Evolutionary conservation across 1,140 invertebrate genomes (phyloP).

Genomic region (Aphis craccivora): DNA sequence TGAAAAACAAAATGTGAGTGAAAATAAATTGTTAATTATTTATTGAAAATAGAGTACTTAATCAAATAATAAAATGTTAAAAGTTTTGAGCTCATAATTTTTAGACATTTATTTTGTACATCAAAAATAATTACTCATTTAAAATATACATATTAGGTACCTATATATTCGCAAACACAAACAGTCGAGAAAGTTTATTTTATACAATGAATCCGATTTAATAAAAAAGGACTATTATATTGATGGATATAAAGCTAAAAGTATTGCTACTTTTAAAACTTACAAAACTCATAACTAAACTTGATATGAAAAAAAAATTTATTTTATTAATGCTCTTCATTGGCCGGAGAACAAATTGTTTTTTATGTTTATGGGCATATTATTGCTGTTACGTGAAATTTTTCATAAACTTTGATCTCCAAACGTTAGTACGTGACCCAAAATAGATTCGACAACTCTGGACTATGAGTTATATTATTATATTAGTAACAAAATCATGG

Average conservation of each 20-base stretch:
- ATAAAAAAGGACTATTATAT: neutral
- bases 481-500: neutral
- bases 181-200: neutral
- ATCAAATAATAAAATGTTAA: neutral
- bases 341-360: neutral
- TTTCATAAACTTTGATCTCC: neutral
- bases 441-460: neutral
- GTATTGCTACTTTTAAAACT: neutral
- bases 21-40: neutral
- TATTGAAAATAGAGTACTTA: too few relatives aligned
- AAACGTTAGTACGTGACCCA: neutral
- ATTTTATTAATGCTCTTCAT: neutral
- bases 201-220: neutral
- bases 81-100: neutral
- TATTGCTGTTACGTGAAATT: neutral
- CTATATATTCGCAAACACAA: fast-evolving
- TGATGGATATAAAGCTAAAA: too few relatives aligned
- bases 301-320: neutral
- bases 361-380: too few relatives aligned
- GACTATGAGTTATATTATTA: neutral
- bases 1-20: too few relatives aligned
- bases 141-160: neutral
- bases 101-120: neutral
- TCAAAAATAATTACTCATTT: neutral
- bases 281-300: neutral